A percentile compares a stretch with the other conserved stretches of the same genome.
These are phyloP conservation scores for Thinocorus orbignyianus DNA, from an alignment of 2,113 vertebrate genomes.

Conservation along the genomic window DNA sequence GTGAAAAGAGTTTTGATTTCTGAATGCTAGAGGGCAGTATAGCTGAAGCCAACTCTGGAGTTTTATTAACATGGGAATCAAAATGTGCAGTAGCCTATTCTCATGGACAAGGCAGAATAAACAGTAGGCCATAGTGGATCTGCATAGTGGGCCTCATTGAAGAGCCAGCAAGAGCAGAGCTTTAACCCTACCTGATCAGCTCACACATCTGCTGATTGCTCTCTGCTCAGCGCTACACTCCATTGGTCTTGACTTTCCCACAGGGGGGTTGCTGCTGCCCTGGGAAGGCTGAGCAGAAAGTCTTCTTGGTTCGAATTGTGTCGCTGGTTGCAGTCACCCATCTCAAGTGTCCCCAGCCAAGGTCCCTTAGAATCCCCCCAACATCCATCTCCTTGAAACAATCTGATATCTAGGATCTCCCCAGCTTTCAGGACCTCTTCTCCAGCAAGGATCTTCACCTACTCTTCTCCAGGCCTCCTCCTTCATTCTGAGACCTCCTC, in stretches of 20 bases:
- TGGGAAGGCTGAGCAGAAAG: neutral
- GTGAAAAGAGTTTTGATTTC: neutral
- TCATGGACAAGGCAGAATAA: neutral
- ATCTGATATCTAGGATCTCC: neutral
- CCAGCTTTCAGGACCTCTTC: neutral
- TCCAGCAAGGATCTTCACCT: neutral
- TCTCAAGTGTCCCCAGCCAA: neutral
- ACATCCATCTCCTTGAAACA: neutral
- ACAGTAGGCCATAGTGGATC: rapidly evolving
- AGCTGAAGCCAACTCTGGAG: neutral
- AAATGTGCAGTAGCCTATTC: neutral
- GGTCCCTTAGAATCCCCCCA: neutral
- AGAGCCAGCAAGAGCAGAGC: neutral
- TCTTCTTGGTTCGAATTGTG: neutral
- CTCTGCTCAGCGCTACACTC: rapidly evolving
- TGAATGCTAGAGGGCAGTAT: slow-evolving; percentile 9
- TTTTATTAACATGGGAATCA: neutral
- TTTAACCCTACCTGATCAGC: neutral
- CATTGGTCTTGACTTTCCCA: neutral
- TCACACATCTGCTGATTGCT: rapidly evolving
- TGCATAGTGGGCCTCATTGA: neutral
- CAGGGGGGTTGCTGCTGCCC: neutral
- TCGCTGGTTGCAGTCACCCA: neutral
- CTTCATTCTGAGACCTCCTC: neutral
- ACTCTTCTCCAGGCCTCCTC: neutral